Conservation (phyloP, 2,797 vertebrate genomes). For the Manis pentadactyla region DNA sequence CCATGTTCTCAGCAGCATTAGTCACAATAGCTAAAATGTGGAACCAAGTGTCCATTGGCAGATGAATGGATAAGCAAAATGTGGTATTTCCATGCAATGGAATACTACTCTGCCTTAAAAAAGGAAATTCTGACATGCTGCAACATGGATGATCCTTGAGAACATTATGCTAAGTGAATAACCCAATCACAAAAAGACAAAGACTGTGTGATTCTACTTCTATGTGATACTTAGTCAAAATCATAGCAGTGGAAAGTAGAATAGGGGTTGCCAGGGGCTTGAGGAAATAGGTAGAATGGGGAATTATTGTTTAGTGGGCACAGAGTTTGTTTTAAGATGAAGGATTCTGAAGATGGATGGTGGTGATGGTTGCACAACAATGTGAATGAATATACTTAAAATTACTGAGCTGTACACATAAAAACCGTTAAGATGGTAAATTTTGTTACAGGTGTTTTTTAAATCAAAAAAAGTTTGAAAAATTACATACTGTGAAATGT, state of each 20-base stretch:
- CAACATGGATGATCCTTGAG: neutral
- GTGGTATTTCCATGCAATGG: neutral
- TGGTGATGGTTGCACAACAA: neutral
- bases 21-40: neutral
- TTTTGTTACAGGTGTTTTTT: neutral
- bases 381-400: neutral
- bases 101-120: constrained; percentile 6
- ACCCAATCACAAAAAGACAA: neutral
- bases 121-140: neutral
- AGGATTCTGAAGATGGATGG: neutral
- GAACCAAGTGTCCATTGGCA: neutral
- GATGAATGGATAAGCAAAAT: neutral
- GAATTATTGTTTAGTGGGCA: neutral
- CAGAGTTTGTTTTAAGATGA: neutral
- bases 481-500: neutral
- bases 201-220: neutral
- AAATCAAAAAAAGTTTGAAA: neutral
- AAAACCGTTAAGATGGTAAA: neutral
- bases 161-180: neutral
- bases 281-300: neutral
- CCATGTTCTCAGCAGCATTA: neutral
- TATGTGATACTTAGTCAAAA: neutral
- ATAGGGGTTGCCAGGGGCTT: neutral
- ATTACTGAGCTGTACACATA: neutral
- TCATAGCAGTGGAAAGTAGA: neutral